Conservation (phyloP, 1,140 invertebrate genomes). For the Harpegnathos saltator region DNA sequence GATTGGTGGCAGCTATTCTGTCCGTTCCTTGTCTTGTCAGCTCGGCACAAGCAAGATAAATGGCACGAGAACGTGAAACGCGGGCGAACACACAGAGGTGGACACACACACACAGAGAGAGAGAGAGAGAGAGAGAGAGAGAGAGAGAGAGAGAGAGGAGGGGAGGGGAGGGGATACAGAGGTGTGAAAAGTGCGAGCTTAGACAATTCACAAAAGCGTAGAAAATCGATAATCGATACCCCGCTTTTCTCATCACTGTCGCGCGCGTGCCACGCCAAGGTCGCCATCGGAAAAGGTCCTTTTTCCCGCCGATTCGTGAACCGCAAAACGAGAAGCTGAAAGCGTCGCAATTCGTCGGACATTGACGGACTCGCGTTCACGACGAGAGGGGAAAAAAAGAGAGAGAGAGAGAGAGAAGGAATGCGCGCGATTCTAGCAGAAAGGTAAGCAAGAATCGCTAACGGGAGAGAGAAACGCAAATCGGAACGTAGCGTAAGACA, state of each 20-base stretch:
- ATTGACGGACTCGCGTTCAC: slow-evolving; percentile 2
- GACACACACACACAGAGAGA: no score
- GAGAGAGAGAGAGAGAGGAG: slow-evolving; percentile 17
- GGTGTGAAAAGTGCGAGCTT: slow-evolving; percentile 67
- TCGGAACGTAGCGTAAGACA: background rate
- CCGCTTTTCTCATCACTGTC: slow-evolving; percentile 52
- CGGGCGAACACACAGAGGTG: slow-evolving; percentile 22
- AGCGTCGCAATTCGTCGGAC: slow-evolving; percentile 5
- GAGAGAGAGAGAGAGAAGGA: background rate
- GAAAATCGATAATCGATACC: slow-evolving; percentile 71
- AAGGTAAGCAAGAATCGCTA: background rate
- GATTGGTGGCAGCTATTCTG: slow-evolving; percentile 40
- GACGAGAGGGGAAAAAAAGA: background rate
- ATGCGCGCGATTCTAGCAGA: background rate
- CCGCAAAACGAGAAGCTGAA: slow-evolving; percentile 19
- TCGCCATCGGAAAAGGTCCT: slow-evolving; percentile 44
- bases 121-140: slow-evolving; percentile 14
- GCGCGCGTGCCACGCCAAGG: slow-evolving; percentile 60
- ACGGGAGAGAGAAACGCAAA: background rate
- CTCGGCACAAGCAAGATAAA: slow-evolving; percentile 61
- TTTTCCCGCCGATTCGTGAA: slow-evolving; percentile 14
- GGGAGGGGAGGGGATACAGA: slow-evolving; percentile 6
- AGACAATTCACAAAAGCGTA: slow-evolving; percentile 75
- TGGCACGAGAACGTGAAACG: slow-evolving; percentile 46
- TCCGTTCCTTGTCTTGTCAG: slow-evolving; percentile 61